Conservation (phyloP, 2,797 vertebrate genomes). For the Chelon auratus region DNA sequence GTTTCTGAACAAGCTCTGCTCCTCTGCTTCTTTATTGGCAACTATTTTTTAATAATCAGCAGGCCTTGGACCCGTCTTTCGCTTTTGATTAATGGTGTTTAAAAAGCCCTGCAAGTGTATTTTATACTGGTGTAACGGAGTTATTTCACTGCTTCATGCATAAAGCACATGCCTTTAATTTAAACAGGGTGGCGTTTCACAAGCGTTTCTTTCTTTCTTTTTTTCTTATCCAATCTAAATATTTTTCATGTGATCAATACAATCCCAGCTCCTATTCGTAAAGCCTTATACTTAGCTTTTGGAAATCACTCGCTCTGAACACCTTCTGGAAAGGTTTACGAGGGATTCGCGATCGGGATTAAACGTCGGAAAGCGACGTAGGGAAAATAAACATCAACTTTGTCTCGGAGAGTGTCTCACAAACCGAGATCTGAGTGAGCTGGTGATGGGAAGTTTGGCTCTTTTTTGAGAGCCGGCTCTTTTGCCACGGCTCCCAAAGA, state of each 20-base stretch:
- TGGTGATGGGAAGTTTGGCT: no score
- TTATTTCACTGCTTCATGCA: no score
- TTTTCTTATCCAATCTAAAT: neutral
- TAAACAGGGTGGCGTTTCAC: neutral
- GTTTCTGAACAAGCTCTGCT: no score
- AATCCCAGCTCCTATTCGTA: neutral
- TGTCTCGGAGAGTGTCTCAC: conserved; percentile 25
- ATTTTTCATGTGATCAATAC: neutral
- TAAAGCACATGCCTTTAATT: no score
- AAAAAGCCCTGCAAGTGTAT: no score
- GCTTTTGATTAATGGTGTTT: neutral
- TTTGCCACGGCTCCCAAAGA: no score
- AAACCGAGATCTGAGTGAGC: conserved; percentile 18
- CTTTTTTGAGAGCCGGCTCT: no score
- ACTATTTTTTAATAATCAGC: neutral
- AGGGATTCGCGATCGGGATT: conserved; percentile 15
- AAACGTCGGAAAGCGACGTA: conserved; percentile 39
- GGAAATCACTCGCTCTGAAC: conserved; percentile 3
- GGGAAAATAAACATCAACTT: conserved; percentile 44
- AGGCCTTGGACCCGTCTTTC: neutral
- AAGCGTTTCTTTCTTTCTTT: neutral
- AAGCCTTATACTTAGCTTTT: neutral
- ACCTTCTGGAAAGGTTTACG: conserved; percentile 5
- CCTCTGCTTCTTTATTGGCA: neutral
- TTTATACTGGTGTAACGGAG: neutral